Percentiles rank a stretch among this genome's conserved stretches.
Conservation (phyloP, 2,888 invertebrate genomes). For the Anoplius nigerrimus region DNA sequence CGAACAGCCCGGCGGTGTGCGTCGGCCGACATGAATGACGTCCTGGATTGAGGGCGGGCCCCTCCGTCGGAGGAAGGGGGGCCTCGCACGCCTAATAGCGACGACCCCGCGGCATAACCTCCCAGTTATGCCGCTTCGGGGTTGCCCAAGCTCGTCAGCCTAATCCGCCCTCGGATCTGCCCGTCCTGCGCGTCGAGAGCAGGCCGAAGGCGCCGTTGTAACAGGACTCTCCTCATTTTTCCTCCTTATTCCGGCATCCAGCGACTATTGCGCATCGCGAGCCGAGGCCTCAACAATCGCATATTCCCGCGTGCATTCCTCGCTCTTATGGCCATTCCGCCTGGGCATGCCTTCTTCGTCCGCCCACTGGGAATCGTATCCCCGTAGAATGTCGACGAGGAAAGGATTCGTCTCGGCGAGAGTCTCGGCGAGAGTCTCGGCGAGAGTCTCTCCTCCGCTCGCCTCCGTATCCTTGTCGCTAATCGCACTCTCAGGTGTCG, state of each 20-base stretch:
- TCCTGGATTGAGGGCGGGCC: not conserved
- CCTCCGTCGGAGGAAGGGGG: constrained; percentile 6
- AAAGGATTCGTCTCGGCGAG: constrained; percentile 15
- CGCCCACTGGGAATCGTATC: constrained; percentile 30
- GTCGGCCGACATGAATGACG: constrained; percentile 4
- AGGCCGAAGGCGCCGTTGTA: not conserved
- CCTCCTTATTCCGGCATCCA: not conserved
- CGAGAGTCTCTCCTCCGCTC: constrained; percentile 6
- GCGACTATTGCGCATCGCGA: constrained; percentile 18
- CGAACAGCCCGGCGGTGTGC: constrained; percentile 15
- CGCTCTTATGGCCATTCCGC: constrained; percentile 11
- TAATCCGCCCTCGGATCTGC: constrained; percentile 43
- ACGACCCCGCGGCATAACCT: constrained; percentile 34
- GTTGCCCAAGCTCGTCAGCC: constrained; percentile 49
- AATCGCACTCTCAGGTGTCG: too few species aligned
- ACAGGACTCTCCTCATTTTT: constrained; percentile 1
- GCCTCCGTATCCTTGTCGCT: not conserved
- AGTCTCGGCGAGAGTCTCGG: constrained; percentile 8
- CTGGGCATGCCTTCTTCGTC: constrained; percentile 26
- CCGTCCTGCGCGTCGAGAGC: not conserved
- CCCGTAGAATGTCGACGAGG: constrained; percentile 17
- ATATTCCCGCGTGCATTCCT: constrained; percentile 9
- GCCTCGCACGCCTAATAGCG: constrained; percentile 13
- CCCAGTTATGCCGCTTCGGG: constrained; percentile 55
- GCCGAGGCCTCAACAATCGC: constrained; percentile 10